phyloP scores from a whole-genome alignment of 2,888 invertebrate genomes.

The Trissoscelio sp. region DNA sequence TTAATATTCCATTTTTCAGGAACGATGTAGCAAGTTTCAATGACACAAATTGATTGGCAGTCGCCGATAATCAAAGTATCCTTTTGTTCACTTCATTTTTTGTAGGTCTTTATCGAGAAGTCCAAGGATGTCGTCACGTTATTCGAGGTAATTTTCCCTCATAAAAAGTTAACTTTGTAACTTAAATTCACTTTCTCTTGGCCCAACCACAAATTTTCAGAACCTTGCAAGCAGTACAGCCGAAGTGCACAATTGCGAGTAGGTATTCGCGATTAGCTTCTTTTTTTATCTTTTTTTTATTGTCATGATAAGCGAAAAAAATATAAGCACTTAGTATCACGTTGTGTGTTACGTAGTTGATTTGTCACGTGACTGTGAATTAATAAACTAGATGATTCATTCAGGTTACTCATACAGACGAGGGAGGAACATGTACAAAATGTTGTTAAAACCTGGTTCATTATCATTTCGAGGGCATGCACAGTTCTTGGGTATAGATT shows the following conservation, averaged over 20 bases:
- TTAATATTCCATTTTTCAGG: conserved; percentile 75
- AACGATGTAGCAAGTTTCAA: conserved; percentile 70
- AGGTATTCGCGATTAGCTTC: conserved; percentile 74
- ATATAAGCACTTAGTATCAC: conserved; percentile 46
- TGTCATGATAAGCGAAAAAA: conserved; percentile 45
- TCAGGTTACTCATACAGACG: conserved; percentile 27
- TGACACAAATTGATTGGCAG: conserved; percentile 70
- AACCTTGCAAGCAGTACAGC: conserved; percentile 65
- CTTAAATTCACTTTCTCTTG: conserved; percentile 3
- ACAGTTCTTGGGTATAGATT: neutral
- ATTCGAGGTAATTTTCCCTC: conserved; percentile 77
- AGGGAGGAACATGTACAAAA: conserved; percentile 9
- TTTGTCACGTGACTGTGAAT: conserved; percentile 35
- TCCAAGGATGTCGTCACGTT: conserved; percentile 75
- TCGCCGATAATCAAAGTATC: conserved; percentile 74
- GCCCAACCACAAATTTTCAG: conserved; percentile 73
- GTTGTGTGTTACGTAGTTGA: conserved; percentile 33
- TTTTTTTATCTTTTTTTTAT: conserved; percentile 74
- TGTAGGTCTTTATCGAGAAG: conserved; percentile 80
- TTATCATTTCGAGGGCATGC: conserved; percentile 43
- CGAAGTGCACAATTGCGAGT: conserved; percentile 69
- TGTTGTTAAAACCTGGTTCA: conserved; percentile 34
- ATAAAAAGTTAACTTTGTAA: neutral
- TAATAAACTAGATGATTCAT: conserved; percentile 35
- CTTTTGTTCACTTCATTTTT: no score